Evolutionary conservation across 2,888 invertebrate genomes (phyloP), one percentile per base, ranked within the genome.

Genomic region (Leptinotarsa juncta): DNA sequence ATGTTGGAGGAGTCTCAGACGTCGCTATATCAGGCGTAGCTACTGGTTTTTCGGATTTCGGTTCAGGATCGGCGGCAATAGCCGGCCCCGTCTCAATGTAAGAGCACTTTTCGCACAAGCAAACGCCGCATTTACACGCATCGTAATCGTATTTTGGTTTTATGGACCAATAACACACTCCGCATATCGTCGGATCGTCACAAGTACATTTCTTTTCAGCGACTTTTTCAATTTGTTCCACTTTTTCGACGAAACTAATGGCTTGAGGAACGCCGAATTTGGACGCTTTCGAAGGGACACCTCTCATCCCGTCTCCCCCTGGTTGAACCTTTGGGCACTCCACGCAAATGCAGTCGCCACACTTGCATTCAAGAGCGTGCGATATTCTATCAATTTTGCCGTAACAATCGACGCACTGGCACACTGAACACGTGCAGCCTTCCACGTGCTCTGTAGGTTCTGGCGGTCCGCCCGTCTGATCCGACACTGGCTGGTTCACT

Each of bases 261-360:
- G 42, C 42, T 42, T 10, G 42, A 42, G 42, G 10, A 42, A 42
- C 42, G 42, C 10, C 51, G 51, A 15, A n/a, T 14, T 55, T 73
- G 42, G 23, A 73, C 71, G 26, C 73, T 73, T 15, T 65, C 55
- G 55, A 20, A 18, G 49, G 18, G 12, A 23, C 16, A 16, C 10
- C 42, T 42, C 42, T 42, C 42, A 42, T 42, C 42, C 23, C 49
- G 15, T 20, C 20, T 1, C 49, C 67, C 2, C 15, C 32, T 15
- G 49, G 20, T n/a, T 55, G 48, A 20, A 18, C 65, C 15, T 67
- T 23, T 2, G 42, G n/a, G 18, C 72, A 73, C 15, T 74, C 73
- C 42, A 53, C 10, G 49, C 79, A 81, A 4, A 72, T 16, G 60
- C 81, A 81, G 15, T 68, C 26, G 23, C 65, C 57, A 23, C 76